Evolutionary conservation across 1,140 invertebrate genomes (phyloP).

Genomic region (Platyura marginata): DNA sequence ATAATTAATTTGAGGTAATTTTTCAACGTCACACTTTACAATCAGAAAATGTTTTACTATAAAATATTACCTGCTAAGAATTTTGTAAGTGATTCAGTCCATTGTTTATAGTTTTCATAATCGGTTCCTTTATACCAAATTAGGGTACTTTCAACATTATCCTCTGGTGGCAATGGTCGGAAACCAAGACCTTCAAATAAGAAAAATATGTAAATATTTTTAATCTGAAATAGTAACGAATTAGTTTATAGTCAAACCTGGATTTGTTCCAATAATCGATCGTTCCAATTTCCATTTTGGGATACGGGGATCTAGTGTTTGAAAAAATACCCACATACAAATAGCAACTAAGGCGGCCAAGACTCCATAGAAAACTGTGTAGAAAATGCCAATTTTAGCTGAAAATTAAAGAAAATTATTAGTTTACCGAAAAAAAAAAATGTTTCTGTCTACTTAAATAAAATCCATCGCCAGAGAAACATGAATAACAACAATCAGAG

Average conservation of each 20-base stretch:
- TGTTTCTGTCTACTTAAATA: too few species aligned
- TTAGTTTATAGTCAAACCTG: constrained; percentile 33
- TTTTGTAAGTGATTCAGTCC: constrained; percentile 48
- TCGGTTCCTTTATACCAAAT: constrained; percentile 78
- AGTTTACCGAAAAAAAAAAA: too few species aligned
- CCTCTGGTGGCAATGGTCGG: constrained; percentile 62
- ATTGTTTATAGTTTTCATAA: constrained; percentile 51
- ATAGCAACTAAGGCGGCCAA: constrained; percentile 73
- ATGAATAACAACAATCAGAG: too few species aligned
- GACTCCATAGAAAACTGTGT: constrained; percentile 75
- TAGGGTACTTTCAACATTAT: constrained; percentile 77
- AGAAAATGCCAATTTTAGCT: constrained; percentile 85
- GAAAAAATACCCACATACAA: constrained; percentile 80
- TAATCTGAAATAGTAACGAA: constrained; percentile 3
- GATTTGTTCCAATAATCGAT: constrained; percentile 81
- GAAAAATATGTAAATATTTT: background rate
- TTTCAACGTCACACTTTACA: background rate
- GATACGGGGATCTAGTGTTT: constrained; percentile 70
- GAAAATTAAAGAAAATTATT: constrained; percentile 24
- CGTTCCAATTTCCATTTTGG: constrained; percentile 66
- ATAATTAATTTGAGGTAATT: background rate
- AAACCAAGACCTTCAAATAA: constrained; percentile 66
- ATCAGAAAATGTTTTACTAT: too few species aligned
- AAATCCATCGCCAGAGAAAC: too few species aligned
- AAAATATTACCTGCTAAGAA: constrained; percentile 63